phyloP scores from a whole-genome alignment of 92 coral and sea anemone genomes.

The Heliopora coerulea region DNA sequence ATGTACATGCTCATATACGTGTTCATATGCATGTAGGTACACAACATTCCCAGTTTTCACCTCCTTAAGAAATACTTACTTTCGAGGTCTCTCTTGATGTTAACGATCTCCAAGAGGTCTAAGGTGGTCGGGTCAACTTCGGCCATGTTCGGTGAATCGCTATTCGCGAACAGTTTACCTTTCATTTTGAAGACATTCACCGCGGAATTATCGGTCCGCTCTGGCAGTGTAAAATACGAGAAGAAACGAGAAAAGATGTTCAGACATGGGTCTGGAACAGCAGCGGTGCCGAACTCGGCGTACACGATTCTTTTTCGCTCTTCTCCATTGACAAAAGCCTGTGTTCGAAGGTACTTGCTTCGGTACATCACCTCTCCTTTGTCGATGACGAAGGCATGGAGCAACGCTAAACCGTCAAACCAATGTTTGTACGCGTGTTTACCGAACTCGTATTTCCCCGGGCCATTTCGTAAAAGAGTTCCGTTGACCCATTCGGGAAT shows the following conservation, averaged over 20 bases:
- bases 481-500: slow-evolving; percentile 93
- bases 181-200: slow-evolving; percentile 60
- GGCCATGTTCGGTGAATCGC: slow-evolving; percentile 88
- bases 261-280: slow-evolving; percentile 94
- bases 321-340: slow-evolving; percentile 75
- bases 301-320: slow-evolving; percentile 71
- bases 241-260: slow-evolving; percentile 94
- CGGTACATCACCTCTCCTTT: slow-evolving; percentile 83
- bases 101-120: slow-evolving; percentile 63
- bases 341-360: slow-evolving; percentile 81
- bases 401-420: slow-evolving; percentile 94
- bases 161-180: slow-evolving; percentile 81
- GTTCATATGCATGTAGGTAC: too few relatives aligned
- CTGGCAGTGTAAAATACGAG: slow-evolving; percentile 85
- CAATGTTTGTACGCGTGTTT: slow-evolving; percentile 85
- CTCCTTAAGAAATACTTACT: too few relatives aligned
- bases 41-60: too few relatives aligned
- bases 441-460: slow-evolving; percentile 93
- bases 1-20: too few relatives aligned
- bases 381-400: slow-evolving; percentile 78
- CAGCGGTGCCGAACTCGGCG: slow-evolving; percentile 93
- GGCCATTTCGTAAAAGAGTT: slow-evolving; percentile 87
- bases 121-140: slow-evolving; percentile 74
- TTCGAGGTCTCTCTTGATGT: slow-evolving; percentile 74
- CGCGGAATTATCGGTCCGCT: slow-evolving; percentile 88